A percentile compares a stretch with the other conserved stretches of the same genome.
These are phyloP conservation scores for Pterocles orientalis DNA, from an alignment of 2,113 vertebrate genomes.

Conservation along the genomic window DNA sequence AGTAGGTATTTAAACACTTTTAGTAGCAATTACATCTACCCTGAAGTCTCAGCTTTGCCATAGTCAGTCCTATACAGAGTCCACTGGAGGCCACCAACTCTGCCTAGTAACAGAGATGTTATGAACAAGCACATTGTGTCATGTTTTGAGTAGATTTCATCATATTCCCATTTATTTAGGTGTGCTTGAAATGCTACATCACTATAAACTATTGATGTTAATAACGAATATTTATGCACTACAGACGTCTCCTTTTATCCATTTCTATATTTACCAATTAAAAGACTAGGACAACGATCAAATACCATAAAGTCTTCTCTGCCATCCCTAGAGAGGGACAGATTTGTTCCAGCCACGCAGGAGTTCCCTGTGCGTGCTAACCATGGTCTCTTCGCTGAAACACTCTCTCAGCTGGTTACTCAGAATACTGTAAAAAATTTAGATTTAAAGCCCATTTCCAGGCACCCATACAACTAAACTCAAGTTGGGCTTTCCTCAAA, in stretches of 20 bases:
- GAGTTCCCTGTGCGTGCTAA: neutral
- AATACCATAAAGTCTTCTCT: neutral
- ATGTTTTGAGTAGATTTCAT: neutral
- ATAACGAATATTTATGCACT: neutral
- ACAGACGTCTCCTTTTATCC: neutral
- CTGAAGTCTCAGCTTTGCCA: neutral
- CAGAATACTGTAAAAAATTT: neutral
- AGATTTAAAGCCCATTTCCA: neutral
- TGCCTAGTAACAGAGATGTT: neutral
- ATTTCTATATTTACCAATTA: neutral
- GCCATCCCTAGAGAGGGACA: neutral
- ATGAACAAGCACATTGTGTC: neutral
- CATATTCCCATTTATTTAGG: neutral
- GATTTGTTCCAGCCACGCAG: neutral
- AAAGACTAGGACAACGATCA: neutral
- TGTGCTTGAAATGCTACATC: neutral
- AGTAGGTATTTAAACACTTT: neutral
- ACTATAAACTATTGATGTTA: neutral
- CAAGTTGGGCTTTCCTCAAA: neutral
- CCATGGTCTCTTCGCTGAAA: neutral
- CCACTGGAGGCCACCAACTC: neutral
- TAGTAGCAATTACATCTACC: neutral
- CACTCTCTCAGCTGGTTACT: neutral
- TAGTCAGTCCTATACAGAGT: neutral
- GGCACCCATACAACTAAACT: neutral